phyloP scores from a whole-genome alignment of 2,797 vertebrate genomes.

The Tragelaphus oryx region DNA sequence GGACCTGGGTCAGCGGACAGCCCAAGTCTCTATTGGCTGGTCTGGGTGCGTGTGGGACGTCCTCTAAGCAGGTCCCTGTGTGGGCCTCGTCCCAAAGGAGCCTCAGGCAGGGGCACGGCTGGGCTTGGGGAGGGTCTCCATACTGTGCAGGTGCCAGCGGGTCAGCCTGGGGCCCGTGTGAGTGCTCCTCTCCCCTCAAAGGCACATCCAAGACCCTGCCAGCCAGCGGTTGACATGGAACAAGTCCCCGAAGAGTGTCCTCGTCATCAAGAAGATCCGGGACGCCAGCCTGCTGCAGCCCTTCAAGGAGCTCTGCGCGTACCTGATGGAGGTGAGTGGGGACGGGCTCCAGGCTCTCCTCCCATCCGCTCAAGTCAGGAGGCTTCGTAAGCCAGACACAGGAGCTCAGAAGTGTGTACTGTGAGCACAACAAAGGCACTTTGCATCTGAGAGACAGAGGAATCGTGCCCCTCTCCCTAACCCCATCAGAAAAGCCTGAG shows the following conservation, averaged over 20 bases:
- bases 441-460: background rate
- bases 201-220: slow-evolving; percentile 99
- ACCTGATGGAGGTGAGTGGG: slow-evolving; percentile 90
- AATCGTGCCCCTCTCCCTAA: background rate
- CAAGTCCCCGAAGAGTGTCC: slow-evolving; percentile 96
- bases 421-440: background rate
- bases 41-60: fast-evolving
- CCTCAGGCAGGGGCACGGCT: background rate
- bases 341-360: background rate
- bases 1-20: background rate
- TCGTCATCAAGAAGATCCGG: slow-evolving; percentile 96
- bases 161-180: background rate
- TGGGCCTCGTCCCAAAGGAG: background rate
- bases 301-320: slow-evolving; percentile 94
- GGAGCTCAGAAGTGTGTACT: background rate
- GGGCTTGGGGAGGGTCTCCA: background rate
- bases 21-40: no score
- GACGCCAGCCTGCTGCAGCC: slow-evolving; percentile 93
- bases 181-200: slow-evolving; percentile 51
- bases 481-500: background rate
- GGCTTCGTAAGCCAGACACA: background rate
- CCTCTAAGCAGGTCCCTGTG: background rate
- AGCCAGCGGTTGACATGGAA: slow-evolving; percentile 98
- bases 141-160: background rate
- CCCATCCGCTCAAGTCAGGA: background rate